Base-by-base conservation (phyloP, 2,113 vertebrate species). In the Leptocoma aspasia region DNA sequence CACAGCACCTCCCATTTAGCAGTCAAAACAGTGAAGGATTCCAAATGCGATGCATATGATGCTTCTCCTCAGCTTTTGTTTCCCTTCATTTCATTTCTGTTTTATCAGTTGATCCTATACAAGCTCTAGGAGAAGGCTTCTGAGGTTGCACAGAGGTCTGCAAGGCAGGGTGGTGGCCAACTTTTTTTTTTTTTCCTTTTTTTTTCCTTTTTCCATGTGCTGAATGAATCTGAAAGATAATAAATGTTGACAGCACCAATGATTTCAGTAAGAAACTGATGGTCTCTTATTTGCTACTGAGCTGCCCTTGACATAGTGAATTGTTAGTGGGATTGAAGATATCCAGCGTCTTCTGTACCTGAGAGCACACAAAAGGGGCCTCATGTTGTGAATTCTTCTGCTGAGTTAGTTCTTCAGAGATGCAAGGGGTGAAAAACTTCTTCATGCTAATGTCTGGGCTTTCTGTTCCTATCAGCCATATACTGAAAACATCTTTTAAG, bases 11-110 rank as follows among this genome's bases (percentile, higher is more conserved):
- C 97, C 97, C 96, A 96, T 97, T 97, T 90, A 97, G 93, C 95
- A 97, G 95, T 97, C 95, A 98, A 97, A 98, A 98, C 95, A 97
- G 93, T 77, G 72, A 83, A 97, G 91, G 90, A 92, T 96, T 96
- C 95, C 93, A 97, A 96, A 96, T 86, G 94, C 5, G 1, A 94
- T 39, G 44, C 68, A 87, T 70, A 70, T 71, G 80, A 93, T 94
- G 56, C 44, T 86, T 90, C 30, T 81, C 57, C 81, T 91, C 75
- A 84, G 73, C 92, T 80, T 94, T 93, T 96, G 79, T 81, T 93
- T 90, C 28, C 63, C 37, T 85, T 82, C 22, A 45, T 86, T 93
- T 71, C 6, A 49, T 87, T 94, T 85, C 69, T 96, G 52, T 39
- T 70, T 94, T 75, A 26, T 73, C 0, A 0, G 13, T 33, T 41